Base-by-base conservation (phyloP, 2,888 invertebrate genomes). In the Harmothoe impar region DNA sequence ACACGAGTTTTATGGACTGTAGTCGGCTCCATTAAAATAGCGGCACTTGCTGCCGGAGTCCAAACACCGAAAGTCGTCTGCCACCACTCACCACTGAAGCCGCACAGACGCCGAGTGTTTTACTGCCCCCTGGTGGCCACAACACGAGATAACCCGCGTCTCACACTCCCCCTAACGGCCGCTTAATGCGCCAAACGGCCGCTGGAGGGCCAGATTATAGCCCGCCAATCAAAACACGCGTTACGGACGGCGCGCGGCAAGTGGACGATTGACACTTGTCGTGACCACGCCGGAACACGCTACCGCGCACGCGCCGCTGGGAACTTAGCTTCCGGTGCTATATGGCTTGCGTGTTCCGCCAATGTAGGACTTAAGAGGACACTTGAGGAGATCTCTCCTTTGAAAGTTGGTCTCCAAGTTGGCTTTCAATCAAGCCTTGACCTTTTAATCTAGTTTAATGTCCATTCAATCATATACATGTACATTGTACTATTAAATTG, bases 171-270 rank as follows among this genome's bases (percentile, higher is more conserved):
- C 43, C 35, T 86, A 52, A 86, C 52, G 25, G 86, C 54, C 86
- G 56, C 5, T 86, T 86, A 86, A 86, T 86, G 86, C 54, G 3
- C 54, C 25, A 12, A 54, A 52, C 29, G 54, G 86, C 56, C 52
- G 29, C 52, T 33, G 52, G 86, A 86, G 52, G 54, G 33, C 86
- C 56, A 29, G 54, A 86, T 86, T 54, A 86, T 86, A 52, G 29
- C 25, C 1, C 31, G n/a, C 86, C 86, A 54, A 86, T 86, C 86
- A 86, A 86, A 86, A 86, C 86, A 86, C 0, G 17, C 56, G 86
- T 54, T 86, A 33, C 54, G 31, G 86, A 29, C 54, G 54, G 23
- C 52, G 33, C 25, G 1, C n/a, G 86, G 56, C 25, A 10, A 29
- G 29, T 7, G 17, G 86, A 52, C 10, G 86, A 86, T 86, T 86